Base-by-base conservation (phyloP, 2,888 invertebrate genomes). In the Eustalomyia histrio region DNA sequence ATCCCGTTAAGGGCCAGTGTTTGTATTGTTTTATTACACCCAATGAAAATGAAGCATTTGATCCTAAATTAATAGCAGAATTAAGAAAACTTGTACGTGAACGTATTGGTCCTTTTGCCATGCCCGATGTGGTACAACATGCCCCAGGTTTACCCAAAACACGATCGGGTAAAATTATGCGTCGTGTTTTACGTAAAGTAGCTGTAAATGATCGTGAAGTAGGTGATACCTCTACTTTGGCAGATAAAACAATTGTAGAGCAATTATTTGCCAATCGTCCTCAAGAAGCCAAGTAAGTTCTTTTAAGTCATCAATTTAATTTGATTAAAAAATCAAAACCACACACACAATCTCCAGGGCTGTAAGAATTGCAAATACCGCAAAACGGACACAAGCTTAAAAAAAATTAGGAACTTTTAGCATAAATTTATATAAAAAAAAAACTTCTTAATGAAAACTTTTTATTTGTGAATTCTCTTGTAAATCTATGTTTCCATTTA, bases 81-180 rank as follows among this genome's bases (percentile, higher is more conserved):
- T 91, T 97, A 16, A 96, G 95, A 89, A 93, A 93, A 84, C 91
- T 93, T 91, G 97, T 99, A 0, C 94, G 99, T 60, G 94, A 94
- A 84, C 95, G 96, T 86, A 99, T 99, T 85, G 99, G 99, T 55
- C 96, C 99, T 0, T 98, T 99, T 90, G 99, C 99, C 0, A 94
- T 95, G 86, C 99, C 99, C 0, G 99, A 99, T 89, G 94, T 95
- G 47, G 95, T 99, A 76, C 99, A 99, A 85, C 94, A 96, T 89
- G 98, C 99, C 0, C 97, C 98, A 0, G 96, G 95, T 0, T 92
- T 99, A 83, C 99, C 99, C 0, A 99, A 99, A 91, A 99, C 99
- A 0, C 93, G 99, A 61, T 99, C 99, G 0, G 99, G 99, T 1
- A 99, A 99, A 92, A 99, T 99, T 80, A 99, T 99, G 97, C 93